phyloP scores from a whole-genome alignment of 2,113 vertebrate species.

The Anoura caudifer region DNA sequence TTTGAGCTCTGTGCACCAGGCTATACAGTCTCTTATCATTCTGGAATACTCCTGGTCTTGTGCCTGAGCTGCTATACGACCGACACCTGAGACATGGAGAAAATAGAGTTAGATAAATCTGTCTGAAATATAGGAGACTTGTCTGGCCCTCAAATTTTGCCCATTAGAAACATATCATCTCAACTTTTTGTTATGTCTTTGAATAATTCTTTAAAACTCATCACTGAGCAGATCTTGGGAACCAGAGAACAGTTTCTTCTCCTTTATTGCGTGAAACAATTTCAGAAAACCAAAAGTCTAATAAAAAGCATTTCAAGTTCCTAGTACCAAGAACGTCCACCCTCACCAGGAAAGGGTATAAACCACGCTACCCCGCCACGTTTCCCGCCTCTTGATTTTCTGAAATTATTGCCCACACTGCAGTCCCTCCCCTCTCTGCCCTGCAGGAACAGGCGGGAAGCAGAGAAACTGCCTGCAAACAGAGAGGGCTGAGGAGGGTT shows the following conservation, averaged over 20 bases:
- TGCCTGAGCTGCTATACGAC: neutral
- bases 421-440: neutral
- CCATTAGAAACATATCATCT: neutral
- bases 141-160: neutral
- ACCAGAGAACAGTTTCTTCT: neutral
- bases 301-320: neutral
- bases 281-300: neutral
- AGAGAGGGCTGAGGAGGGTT: neutral
- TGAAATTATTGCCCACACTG: neutral
- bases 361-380: accelerated
- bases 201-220: neutral
- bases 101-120: neutral
- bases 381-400: neutral
- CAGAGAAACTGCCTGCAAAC: neutral
- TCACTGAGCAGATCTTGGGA: neutral
- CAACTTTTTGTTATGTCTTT: neutral
- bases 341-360: neutral
- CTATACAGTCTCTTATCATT: neutral
- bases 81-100: neutral
- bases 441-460: neutral
- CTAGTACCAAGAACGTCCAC: neutral
- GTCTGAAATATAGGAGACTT: neutral
- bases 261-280: neutral
- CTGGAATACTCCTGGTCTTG: neutral
- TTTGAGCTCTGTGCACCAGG: neutral